phyloP scores from a whole-genome alignment of 2,797 vertebrate genomes.

The Enteromius anoplus region DNA sequence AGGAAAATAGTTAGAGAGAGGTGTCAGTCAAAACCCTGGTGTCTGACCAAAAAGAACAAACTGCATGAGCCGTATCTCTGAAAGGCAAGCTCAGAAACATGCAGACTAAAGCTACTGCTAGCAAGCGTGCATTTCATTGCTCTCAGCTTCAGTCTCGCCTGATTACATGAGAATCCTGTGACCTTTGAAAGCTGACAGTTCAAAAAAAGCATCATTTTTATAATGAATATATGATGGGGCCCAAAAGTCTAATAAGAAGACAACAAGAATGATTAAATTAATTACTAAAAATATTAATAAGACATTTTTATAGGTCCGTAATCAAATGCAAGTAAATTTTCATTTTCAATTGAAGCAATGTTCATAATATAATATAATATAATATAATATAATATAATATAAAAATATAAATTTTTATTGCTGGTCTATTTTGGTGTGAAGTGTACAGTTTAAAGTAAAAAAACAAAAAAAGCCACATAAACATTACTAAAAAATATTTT shows the following conservation, averaged over 20 bases:
- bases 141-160: background rate
- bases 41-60: slow-evolving; percentile 26
- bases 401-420: background rate
- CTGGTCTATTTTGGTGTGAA: background rate
- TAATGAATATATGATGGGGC: background rate
- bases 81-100: background rate
- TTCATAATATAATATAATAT: background rate
- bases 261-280: background rate
- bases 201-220: background rate
- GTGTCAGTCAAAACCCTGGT: slow-evolving; percentile 37
- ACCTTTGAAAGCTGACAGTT: background rate
- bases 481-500: no score
- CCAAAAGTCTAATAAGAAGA: background rate
- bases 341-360: background rate
- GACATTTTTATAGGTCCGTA: background rate
- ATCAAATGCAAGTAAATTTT: background rate
- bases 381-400: background rate
- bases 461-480: no score
- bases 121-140: background rate
- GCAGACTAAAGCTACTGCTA: background rate
- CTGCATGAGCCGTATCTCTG: background rate
- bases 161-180: background rate
- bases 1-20: slow-evolving; percentile 27
- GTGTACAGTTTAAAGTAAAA: background rate
- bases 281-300: background rate